Evolutionary conservation across 2,888 invertebrate species (phyloP).

Genomic region (Hirtodrosophila cameraria): DNA sequence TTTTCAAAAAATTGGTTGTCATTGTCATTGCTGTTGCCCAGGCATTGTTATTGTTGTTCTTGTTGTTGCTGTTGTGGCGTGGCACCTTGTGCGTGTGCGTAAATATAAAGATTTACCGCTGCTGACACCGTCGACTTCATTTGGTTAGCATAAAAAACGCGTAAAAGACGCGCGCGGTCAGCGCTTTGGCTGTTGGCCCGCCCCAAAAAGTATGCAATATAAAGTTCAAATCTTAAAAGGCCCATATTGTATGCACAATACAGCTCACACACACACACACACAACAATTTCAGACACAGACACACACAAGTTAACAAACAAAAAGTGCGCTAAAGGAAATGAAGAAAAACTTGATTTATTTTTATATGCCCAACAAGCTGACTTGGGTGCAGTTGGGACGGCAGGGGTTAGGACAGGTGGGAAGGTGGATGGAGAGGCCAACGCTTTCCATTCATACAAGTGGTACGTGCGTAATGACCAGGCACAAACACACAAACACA

Average conservation of each 20-base stretch:
- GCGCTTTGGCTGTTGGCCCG: slow-evolving; percentile 3
- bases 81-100: slow-evolving; percentile 57
- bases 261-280: slow-evolving; percentile 28
- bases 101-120: slow-evolving; percentile 47
- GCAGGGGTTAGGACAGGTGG: not conserved
- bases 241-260: slow-evolving; percentile 57
- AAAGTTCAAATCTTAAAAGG: slow-evolving; percentile 70
- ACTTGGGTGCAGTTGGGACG: slow-evolving; percentile 27
- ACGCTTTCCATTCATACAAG: slow-evolving; percentile 69
- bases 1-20: slow-evolving; percentile 25
- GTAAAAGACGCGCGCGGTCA: slow-evolving; percentile 60
- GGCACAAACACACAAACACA: slow-evolving; percentile 48
- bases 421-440: slow-evolving; percentile 6
- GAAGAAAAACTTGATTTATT: slow-evolving; percentile 79
- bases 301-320: slow-evolving; percentile 22
- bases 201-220: slow-evolving; percentile 54
- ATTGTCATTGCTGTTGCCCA: slow-evolving; percentile 24
- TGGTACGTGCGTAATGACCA: slow-evolving; percentile 78
- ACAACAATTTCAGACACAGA: slow-evolving; percentile 15
- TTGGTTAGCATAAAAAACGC: slow-evolving; percentile 75
- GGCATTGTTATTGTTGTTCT: slow-evolving; percentile 11
- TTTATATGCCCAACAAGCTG: slow-evolving; percentile 72
- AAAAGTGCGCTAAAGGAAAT: slow-evolving; percentile 65
- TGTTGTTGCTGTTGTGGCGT: slow-evolving; percentile 23
- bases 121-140: slow-evolving; percentile 60